Conservation (phyloP, 2,797 vertebrate species). For the Tapera naevia region DNA sequence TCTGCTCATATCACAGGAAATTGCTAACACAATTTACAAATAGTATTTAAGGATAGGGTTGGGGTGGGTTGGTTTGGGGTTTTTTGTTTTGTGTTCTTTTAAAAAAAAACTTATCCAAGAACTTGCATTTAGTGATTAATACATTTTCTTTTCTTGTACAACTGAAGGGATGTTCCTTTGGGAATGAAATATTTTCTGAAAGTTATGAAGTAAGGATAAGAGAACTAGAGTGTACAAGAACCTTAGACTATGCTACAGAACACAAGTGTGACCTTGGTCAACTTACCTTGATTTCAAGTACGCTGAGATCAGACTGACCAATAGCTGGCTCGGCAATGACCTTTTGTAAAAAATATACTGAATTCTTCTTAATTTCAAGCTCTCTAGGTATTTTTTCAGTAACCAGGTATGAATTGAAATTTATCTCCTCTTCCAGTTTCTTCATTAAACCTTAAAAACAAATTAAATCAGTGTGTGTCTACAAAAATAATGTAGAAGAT, state of each 20-base stretch:
- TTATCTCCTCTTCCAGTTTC: slow-evolving; percentile 93
- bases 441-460: slow-evolving; percentile 88
- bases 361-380: slow-evolving; percentile 85
- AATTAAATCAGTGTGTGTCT: slow-evolving; percentile 34
- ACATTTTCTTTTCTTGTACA: background rate
- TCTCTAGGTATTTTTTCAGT: slow-evolving; percentile 93
- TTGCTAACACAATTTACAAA: background rate
- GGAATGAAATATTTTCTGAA: background rate
- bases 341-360: slow-evolving; percentile 87
- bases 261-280: background rate
- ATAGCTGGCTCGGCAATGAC: slow-evolving; percentile 89
- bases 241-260: background rate
- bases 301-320: slow-evolving; percentile 86
- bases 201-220: background rate
- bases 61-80: background rate
- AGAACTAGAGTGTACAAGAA: background rate
- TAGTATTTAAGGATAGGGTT: background rate
- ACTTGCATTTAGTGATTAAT: background rate
- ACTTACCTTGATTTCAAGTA: slow-evolving; percentile 88
- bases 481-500: slow-evolving; percentile 8
- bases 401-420: slow-evolving; percentile 93
- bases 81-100: background rate
- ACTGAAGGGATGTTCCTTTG: background rate
- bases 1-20: background rate
- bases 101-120: background rate